Evolutionary conservation across 2,888 invertebrate genomes (phyloP).

Genomic region (Plutella xylostella): DNA sequence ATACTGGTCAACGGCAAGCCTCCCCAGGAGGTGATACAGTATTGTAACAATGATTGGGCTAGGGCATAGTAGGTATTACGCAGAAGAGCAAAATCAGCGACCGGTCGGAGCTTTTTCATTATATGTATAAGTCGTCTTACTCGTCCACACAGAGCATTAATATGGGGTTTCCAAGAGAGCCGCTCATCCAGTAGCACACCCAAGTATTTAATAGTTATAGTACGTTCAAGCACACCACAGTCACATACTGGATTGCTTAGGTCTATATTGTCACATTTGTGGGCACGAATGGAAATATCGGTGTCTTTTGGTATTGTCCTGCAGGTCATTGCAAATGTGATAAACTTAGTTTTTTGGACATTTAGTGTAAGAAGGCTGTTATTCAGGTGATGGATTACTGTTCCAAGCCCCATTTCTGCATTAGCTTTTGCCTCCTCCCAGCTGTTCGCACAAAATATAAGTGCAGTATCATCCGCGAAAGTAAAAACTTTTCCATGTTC

Average conservation of each 20-base stretch:
- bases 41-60: slow-evolving; percentile 8
- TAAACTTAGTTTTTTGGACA: background rate
- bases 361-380: too few relatives aligned
- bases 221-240: background rate
- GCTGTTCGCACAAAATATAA: background rate
- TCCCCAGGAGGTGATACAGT: slow-evolving; percentile 12
- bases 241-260: background rate
- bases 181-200: background rate
- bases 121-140: background rate
- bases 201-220: background rate
- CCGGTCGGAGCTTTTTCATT: background rate
- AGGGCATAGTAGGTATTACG: slow-evolving; percentile 5
- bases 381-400: too few relatives aligned
- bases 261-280: background rate
- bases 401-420: background rate
- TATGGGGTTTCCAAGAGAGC: background rate
- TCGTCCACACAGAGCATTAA: background rate
- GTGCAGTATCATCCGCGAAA: slow-evolving; percentile 1
- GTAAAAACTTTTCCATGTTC: background rate
- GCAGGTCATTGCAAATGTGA: too few relatives aligned
- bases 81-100: background rate
- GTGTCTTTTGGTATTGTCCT: background rate
- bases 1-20: background rate
- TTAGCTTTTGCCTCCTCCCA: background rate
- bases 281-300: background rate